Evolutionary conservation across 2,797 vertebrate species (phyloP).

Genomic region (Helicolenus hilgendorfi): DNA sequence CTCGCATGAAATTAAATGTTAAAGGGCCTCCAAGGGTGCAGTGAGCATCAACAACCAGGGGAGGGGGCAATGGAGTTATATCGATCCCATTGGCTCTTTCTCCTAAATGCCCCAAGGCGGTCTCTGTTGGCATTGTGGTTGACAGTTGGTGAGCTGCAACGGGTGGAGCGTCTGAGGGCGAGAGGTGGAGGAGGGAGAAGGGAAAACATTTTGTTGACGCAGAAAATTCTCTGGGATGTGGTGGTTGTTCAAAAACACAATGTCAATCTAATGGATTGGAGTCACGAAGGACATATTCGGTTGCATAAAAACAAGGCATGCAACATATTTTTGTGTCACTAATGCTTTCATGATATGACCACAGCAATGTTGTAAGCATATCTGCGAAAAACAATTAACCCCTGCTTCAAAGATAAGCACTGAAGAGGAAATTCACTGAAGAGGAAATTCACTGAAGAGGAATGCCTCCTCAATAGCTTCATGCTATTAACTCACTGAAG

Average conservation of each 20-base stretch:
- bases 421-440: background rate
- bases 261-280: background rate
- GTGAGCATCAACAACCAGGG: constrained; percentile 38
- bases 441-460: background rate
- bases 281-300: background rate
- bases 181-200: background rate
- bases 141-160: constrained; percentile 4
- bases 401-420: background rate
- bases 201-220: constrained; percentile 10
- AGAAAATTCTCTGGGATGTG: background rate
- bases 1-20: background rate
- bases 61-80: constrained; percentile 52
- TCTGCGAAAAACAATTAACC: background rate
- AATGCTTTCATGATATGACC: background rate
- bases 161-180: background rate
- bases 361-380: background rate
- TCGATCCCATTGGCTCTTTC: constrained; percentile 21
- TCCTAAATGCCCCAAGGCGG: constrained; percentile 1
- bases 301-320: background rate
- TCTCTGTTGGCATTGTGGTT: background rate
- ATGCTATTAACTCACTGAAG: background rate
- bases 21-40: constrained; percentile 29
- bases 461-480: background rate
- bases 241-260: constrained; percentile 14
- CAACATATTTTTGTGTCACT: background rate